phyloP scores from a whole-genome alignment of 2,113 vertebrate species.

The Coregonus clupeaformis region DNA sequence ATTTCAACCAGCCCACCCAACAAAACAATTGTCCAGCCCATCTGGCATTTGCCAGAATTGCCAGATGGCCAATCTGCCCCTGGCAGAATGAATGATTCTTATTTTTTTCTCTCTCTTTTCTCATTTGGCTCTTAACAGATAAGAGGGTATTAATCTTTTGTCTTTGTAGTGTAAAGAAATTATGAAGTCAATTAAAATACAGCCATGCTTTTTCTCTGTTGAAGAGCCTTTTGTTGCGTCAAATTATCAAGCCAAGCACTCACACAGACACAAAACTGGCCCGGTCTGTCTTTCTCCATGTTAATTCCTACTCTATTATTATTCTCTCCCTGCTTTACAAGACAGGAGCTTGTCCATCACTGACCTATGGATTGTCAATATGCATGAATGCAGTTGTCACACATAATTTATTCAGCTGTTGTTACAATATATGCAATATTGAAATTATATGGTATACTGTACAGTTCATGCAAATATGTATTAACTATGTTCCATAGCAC shows the following conservation, averaged over 20 bases:
- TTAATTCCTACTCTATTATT: constrained; percentile 21
- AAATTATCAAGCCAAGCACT: constrained; percentile 40
- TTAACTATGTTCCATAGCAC: not conserved
- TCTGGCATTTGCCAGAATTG: too few relatives aligned
- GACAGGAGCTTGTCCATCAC: constrained; percentile 30
- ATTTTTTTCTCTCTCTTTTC: constrained; percentile 10
- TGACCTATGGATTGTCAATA: constrained; percentile 17
- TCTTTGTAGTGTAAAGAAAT: constrained; percentile 63
- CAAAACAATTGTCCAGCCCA: too few relatives aligned
- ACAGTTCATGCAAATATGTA: not conserved
- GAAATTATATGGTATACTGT: too few relatives aligned
- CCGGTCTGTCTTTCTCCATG: constrained; percentile 29
- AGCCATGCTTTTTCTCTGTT: constrained; percentile 47
- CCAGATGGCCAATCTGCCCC: too few relatives aligned
- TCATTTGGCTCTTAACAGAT: constrained; percentile 60
- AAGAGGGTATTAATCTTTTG: constrained; percentile 63
- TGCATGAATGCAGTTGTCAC: not conserved
- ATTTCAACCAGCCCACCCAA: too few relatives aligned
- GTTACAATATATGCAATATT: not conserved
- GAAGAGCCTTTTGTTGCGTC: constrained; percentile 38
- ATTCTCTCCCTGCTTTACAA: constrained; percentile 11
- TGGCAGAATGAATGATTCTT: not conserved
- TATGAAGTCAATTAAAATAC: constrained; percentile 66
- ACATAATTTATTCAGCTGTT: not conserved
- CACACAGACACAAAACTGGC: not conserved